Conservation (phyloP, 2,113 vertebrate genomes). For the Hoplias malabaricus region DNA sequence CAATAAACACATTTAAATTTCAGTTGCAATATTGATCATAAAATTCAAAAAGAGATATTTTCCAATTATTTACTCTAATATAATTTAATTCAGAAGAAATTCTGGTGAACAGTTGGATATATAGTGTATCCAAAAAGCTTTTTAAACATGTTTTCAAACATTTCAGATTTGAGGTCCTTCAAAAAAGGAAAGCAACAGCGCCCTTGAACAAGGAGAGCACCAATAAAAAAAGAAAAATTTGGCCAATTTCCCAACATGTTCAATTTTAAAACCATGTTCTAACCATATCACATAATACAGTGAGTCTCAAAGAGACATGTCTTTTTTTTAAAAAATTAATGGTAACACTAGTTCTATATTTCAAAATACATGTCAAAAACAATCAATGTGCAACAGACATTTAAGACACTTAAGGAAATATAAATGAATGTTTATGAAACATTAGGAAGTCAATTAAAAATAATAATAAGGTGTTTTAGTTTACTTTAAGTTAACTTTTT, state of each 20-base stretch:
- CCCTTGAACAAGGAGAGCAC: not conserved
- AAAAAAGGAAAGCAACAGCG: not conserved
- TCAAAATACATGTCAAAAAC: not conserved
- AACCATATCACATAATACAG: not conserved
- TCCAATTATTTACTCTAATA: no score
- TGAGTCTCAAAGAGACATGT: not conserved
- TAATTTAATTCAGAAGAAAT: no score
- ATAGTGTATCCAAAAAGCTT: not conserved
- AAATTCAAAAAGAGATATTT: no score
- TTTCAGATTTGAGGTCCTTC: not conserved
- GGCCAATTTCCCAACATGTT: no score
- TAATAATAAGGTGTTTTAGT: no score
- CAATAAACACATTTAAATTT: no score
- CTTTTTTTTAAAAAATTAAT: conserved; percentile 13
- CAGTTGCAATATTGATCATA: no score
- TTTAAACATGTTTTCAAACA: not conserved
- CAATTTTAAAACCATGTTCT: not conserved
- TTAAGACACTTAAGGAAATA: conserved; percentile 21
- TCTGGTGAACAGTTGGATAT: no score
- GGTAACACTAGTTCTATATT: not conserved
- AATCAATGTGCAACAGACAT: conserved; percentile 8
- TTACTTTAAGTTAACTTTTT: no score
- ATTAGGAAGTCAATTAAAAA: conserved; percentile 3
- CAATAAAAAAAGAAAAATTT: not conserved
- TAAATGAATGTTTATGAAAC: not conserved